Evolutionary conservation across 1,140 invertebrate genomes (phyloP), one percentile per base, ranked within the genome.

Genomic region (Drosophila yakuba): DNA sequence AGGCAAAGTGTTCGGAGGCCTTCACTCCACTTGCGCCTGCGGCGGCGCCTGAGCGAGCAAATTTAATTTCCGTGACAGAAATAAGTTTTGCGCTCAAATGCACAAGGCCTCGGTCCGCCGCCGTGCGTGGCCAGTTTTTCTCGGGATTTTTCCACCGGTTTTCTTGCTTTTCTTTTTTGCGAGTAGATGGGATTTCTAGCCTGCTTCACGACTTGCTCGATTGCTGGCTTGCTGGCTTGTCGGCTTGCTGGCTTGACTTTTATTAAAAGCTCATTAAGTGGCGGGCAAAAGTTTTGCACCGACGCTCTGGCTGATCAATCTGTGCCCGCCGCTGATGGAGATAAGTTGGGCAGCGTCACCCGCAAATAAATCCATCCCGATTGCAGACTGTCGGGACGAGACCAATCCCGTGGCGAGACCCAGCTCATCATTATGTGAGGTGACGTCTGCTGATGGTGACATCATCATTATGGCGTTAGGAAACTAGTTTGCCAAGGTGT

Each of bases 31-130:
- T 56, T 78, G 75, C 59, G 67, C 67, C 72, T 77, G 68, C 54
- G 63, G 64, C 72, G 63, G 62, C 67, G 81, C 68, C 67, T 72
- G 45, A 85, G 81, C 74, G 66, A 89, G 85, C 85, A 89, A 89
- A 89, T 89, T 89, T 89, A 89, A 89, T 89, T 89, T 89, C 84
- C 84, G 84, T 89, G 84, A 89, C 84, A 89, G 84, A 89, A 89
- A 89, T 89, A 89, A 89, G 84, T 89, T 89, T 89, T 89, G 81
- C 84, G 84, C 84, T 89, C 78, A 89, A 89, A 89, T 90, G 84
- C 85, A 89, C 84, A 39, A 57, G 79, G 58, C 80, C 32, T 52
- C 32, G n/a, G 48, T 11, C 66, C 74, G 77, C 78, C 74, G 67
- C 44, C 73, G 66, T 61, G 75, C 78, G 50, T 67, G 60, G 43